Percentiles rank a stretch among this genome's conserved stretches.
Evolutionary conservation across 2,888 invertebrate genomes (phyloP).

Genomic region (Ornithoptera alexandrae): DNA sequence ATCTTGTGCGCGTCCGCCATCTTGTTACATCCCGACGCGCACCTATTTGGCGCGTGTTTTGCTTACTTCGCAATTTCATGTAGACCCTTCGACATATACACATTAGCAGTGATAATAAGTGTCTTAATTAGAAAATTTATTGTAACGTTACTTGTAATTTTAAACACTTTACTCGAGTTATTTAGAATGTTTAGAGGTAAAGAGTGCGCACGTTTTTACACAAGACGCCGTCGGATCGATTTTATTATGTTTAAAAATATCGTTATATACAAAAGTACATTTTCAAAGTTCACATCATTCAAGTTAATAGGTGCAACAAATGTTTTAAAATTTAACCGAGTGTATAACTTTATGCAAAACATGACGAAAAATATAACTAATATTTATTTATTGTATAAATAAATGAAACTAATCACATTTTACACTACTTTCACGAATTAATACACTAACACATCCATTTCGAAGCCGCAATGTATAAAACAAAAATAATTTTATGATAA

Average conservation of each 20-base stretch:
- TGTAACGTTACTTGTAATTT: slow-evolving; percentile 58
- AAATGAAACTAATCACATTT: not conserved
- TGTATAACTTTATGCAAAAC: not conserved
- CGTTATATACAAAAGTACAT: not conserved
- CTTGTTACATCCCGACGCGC: slow-evolving; percentile 48
- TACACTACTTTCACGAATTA: not conserved
- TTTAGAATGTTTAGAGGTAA: slow-evolving; percentile 35
- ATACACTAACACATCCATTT: slow-evolving; percentile 5
- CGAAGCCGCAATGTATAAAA: slow-evolving; percentile 26
- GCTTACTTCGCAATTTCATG: slow-evolving; percentile 56
- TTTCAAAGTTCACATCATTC: slow-evolving; percentile 40
- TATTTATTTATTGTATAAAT: slow-evolving; percentile 20
- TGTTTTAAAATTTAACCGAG: slow-evolving; percentile 3
- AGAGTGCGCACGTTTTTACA: slow-evolving; percentile 21
- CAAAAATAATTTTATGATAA: slow-evolving; percentile 12
- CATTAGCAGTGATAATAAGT: slow-evolving; percentile 67
- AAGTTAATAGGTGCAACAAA: slow-evolving; percentile 61
- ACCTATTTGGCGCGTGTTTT: slow-evolving; percentile 46
- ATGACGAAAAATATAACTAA: not conserved
- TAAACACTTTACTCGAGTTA: slow-evolving; percentile 53
- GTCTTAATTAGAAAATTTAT: slow-evolving; percentile 61
- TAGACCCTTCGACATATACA: slow-evolving; percentile 68
- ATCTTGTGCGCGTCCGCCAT: slow-evolving; percentile 43
- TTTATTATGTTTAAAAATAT: too few species aligned
- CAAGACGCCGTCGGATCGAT: not conserved